A percentile compares a stretch with the other conserved stretches of the same genome.
phyloP scores from a whole-genome alignment of 2,888 invertebrate genomes.

The Corbicula japonica region DNA sequence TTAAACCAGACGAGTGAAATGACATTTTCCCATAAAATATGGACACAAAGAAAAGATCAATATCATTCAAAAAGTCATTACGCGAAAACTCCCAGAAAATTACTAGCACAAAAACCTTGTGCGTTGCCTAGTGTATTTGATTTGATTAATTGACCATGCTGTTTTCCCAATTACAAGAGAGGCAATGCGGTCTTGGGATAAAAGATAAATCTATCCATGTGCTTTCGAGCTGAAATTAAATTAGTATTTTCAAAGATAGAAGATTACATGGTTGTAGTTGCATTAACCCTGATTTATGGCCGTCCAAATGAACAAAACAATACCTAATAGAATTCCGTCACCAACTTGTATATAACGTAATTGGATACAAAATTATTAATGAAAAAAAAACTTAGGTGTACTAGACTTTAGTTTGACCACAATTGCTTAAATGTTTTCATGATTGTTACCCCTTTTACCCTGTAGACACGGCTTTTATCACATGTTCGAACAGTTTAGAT shows the following conservation, averaged over 20 bases:
- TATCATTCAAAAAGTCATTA: constrained; percentile 14
- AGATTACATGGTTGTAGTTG: neutral
- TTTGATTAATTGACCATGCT: constrained; percentile 44
- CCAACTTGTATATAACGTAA: too few species aligned
- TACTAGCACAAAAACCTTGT: constrained; percentile 5
- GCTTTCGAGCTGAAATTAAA: constrained; percentile 19
- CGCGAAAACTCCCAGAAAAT: constrained; percentile 1
- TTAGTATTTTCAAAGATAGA: constrained; percentile 22
- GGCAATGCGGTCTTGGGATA: neutral
- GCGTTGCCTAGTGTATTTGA: constrained; percentile 25
- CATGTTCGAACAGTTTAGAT: too few species aligned
- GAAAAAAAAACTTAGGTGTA: too few species aligned
- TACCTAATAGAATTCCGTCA: neutral
- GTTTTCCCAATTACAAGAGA: constrained; percentile 32
- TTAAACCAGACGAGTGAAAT: too few species aligned
- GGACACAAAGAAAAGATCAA: constrained; percentile 19
- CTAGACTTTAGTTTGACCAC: too few species aligned
- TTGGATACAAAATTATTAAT: too few species aligned
- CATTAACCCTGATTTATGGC: constrained; percentile 1
- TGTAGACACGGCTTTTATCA: too few species aligned
- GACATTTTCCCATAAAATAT: constrained; percentile 26
- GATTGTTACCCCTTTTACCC: too few species aligned
- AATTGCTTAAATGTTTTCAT: too few species aligned
- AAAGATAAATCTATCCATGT: constrained; percentile 15
- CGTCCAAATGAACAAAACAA: neutral